Evolutionary conservation across 2,888 invertebrate genomes (phyloP).

Genomic region (Pandemis cinnamomeana): DNA sequence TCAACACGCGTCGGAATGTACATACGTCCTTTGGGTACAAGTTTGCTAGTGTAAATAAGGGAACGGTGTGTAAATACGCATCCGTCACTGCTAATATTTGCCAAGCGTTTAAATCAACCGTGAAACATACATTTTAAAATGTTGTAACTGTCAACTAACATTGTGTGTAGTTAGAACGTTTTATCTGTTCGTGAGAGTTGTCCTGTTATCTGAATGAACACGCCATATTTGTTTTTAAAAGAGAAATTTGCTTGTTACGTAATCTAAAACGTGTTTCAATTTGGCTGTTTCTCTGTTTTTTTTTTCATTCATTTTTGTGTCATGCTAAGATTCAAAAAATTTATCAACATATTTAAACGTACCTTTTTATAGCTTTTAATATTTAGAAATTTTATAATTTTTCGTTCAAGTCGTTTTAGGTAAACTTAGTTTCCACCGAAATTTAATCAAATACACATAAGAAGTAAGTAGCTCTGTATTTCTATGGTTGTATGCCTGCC

Average conservation of each 20-base stretch:
- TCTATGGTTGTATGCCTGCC: too few species aligned
- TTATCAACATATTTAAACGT: too few species aligned
- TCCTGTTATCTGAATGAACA: not conserved
- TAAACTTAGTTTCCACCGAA: too few species aligned
- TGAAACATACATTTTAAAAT: slow-evolving; percentile 43
- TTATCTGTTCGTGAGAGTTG: not conserved
- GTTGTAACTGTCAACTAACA: slow-evolving; percentile 5
- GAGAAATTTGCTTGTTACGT: not conserved
- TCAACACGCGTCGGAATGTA: not conserved
- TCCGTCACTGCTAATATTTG: slow-evolving; percentile 48
- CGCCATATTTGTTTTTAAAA: not conserved
- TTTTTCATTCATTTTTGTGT: too few species aligned
- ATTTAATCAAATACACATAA: too few species aligned
- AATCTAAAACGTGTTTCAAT: too few species aligned
- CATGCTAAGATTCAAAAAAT: too few species aligned
- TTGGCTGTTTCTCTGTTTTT: too few species aligned
- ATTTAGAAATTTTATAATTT: too few species aligned
- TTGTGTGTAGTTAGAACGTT: not conserved
- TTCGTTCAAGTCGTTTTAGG: too few species aligned
- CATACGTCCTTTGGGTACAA: not conserved
- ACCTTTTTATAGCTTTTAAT: too few species aligned
- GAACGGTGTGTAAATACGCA: slow-evolving; percentile 59
- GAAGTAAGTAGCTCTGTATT: too few species aligned
- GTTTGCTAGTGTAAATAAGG: slow-evolving; percentile 51
- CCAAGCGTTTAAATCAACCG: slow-evolving; percentile 46